Base-by-base conservation (phyloP, 2,888 invertebrate species). In the Cybosia mesomella region DNA sequence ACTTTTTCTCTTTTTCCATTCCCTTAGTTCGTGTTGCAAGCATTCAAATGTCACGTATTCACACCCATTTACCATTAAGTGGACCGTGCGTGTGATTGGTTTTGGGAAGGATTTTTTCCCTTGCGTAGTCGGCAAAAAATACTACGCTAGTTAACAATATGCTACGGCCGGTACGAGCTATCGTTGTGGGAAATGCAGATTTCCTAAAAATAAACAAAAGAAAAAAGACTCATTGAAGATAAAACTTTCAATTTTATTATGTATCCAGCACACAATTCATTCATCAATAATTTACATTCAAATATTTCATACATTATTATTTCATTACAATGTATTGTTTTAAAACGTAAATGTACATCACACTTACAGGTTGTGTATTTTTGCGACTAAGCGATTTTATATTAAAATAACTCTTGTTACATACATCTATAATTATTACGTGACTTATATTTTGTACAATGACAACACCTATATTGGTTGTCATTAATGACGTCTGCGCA, bases 261-360 rank as follows among this genome's bases (percentile, higher is more conserved):
- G 77, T 85, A 80, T 82, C 79, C 83, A 83, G 83, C 85, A 85
- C 88, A 87, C 87, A 83, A 58, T 74, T 65, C 76, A 73, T 74
- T 68, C 68, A 64, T 74, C 67, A 81, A 66, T 73, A 77, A 75
- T 77, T 77, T 79, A 80, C 70, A 80, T 54, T 75, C 65, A 68
- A 63, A 60, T 69, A 59, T 66, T 68, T 53, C 15, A 58, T 67
- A 73, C 4, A 66, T 67, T 61, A 70, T 15, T 60, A 58, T 66
- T 67, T 72, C 43, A 63, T 64, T 68, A 71, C 22, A 43, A 69
- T 55, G 24, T 24, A 11, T 11, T 55, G 22, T 68, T 63, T 71
- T 71, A 49, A 65, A 62, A 64, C 34, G 36, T 36, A 54, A 70
- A 55, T 69, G 43, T 70, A 72, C 69, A 57, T 54, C 49, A 64